These are phyloP conservation scores for Osedax frankpressi DNA, from an alignment of 2,888 invertebrate species.

Conservation along the genomic window DNA sequence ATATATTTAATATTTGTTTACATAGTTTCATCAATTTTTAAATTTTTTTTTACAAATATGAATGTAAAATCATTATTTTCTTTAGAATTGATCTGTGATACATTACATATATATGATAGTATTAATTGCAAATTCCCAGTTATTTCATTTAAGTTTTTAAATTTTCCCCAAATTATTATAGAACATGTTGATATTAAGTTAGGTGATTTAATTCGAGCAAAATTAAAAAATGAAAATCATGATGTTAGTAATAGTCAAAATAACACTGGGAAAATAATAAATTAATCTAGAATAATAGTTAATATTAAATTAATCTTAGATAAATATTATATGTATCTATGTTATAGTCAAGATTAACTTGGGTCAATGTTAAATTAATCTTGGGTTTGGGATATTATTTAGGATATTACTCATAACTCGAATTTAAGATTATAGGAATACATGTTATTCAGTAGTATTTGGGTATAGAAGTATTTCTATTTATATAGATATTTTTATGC, in stretches of 20 bases:
- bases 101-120: neutral
- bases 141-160: neutral
- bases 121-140: neutral
- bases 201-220: neutral
- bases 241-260: neutral
- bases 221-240: neutral
- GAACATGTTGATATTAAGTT: neutral
- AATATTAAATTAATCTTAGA: neutral
- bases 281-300: too few relatives aligned
- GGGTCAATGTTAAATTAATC: too few relatives aligned
- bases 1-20: neutral
- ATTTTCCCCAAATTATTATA: neutral
- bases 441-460: too few relatives aligned
- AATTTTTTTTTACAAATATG: neutral
- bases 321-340: neutral
- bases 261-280: too few relatives aligned
- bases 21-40: neutral
- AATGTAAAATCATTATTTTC: neutral
- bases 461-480: too few relatives aligned
- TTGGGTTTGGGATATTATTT: too few relatives aligned
- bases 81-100: neutral
- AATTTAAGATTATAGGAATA: too few relatives aligned
- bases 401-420: too few relatives aligned
- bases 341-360: neutral
- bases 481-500: too few relatives aligned